Percentiles rank a stretch among this genome's conserved stretches.
Evolutionary conservation across 2,113 vertebrate species (phyloP).

Genomic region (Callipepla californica): DNA sequence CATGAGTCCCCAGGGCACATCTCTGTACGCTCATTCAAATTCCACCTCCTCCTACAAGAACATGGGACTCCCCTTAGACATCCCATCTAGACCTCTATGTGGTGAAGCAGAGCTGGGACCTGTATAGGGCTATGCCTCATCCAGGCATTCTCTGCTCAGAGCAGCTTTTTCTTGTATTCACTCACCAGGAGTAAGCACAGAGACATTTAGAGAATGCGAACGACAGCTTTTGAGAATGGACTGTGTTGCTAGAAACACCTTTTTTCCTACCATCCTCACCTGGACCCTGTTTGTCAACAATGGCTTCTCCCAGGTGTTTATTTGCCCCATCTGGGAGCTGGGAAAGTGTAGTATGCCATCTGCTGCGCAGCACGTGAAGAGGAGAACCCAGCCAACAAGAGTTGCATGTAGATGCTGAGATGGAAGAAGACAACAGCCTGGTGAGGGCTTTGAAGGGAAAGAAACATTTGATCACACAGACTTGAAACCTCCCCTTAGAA

Average conservation of each 20-base stretch:
- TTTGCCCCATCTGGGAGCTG: not conserved
- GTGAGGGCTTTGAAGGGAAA: not conserved
- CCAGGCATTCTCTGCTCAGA: not conserved
- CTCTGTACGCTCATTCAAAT: not conserved
- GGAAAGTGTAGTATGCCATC: not conserved
- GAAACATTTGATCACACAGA: not conserved
- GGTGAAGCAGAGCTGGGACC: not conserved
- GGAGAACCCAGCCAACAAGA: not conserved
- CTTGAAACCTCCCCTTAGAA: not conserved
- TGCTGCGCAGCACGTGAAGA: rapidly evolving
- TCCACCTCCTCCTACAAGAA: not conserved
- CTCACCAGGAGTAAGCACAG: not conserved
- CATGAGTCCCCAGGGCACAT: rapidly evolving
- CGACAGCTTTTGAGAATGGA: not conserved
- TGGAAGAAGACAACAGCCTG: not conserved
- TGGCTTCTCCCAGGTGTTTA: not conserved
- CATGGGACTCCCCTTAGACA: not conserved
- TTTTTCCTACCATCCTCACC: not conserved
- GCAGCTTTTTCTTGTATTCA: not conserved
- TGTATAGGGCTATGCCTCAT: not conserved
- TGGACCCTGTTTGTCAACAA: not conserved
- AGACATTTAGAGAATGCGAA: not conserved
- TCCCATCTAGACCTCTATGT: not conserved
- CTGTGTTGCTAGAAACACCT: not conserved
- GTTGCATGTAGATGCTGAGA: not conserved